phyloP scores from a whole-genome alignment of 35 echinoderm and acorn worm species.

The Chiridota heheva region DNA sequence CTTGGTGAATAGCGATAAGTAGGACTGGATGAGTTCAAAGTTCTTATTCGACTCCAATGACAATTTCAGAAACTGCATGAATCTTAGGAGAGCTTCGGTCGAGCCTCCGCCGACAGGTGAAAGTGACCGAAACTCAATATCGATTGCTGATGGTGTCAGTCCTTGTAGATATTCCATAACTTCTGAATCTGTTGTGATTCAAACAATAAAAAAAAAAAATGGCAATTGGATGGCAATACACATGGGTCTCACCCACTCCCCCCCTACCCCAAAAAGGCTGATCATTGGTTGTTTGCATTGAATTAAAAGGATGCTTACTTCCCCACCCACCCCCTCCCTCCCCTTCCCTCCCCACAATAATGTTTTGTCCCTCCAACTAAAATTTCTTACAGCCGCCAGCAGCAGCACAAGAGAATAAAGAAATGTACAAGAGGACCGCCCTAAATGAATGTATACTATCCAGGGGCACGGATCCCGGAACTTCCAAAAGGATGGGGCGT shows the following conservation, averaged over 20 bases:
- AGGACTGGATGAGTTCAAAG: conserved; percentile 89
- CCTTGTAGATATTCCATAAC: conserved; percentile 62
- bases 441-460: too few species aligned
- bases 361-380: too few species aligned
- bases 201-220: conserved; percentile 4
- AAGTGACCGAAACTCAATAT: conserved; percentile 70
- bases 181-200: conserved; percentile 37
- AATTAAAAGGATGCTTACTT: too few species aligned
- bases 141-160: conserved; percentile 72
- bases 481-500: too few species aligned
- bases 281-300: too few species aligned
- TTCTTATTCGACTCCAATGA: conserved; percentile 44
- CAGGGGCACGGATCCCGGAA: too few species aligned
- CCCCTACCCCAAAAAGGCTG: too few species aligned
- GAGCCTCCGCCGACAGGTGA: conserved; percentile 75
- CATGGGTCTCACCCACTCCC: background rate
- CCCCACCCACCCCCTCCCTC: too few species aligned
- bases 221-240: background rate
- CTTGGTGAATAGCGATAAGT: conserved; percentile 73
- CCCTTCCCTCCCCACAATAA: too few species aligned
- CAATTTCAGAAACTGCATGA: conserved; percentile 50
- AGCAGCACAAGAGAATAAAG: too few species aligned
- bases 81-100: conserved; percentile 51
- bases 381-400: too few species aligned
- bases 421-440: too few species aligned